These are phyloP conservation scores for Aphidius ervi DNA, from an alignment of 1,140 invertebrate genomes.

Conservation along the genomic window DNA sequence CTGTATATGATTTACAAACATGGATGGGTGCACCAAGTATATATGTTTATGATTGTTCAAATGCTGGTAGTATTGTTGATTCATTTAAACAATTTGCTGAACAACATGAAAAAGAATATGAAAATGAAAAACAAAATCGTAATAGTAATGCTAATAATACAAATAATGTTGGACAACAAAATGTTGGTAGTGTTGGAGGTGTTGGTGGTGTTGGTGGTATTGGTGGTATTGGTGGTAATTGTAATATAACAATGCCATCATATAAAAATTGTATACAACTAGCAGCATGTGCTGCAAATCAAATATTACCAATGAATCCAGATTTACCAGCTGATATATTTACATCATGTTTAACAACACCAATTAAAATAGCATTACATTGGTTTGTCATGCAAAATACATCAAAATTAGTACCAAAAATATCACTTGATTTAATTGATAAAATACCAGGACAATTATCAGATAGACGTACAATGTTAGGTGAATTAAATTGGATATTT, in stretches of 20 bases:
- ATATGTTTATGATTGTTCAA: conserved; percentile 99
- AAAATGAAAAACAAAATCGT: conserved; percentile 53
- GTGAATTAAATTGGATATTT: conserved; percentile 99
- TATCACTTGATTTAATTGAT: conserved; percentile 81
- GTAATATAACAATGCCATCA: conserved; percentile 51
- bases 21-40: conserved; percentile 99
- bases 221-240: conserved; percentile 20
- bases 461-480: conserved; percentile 94
- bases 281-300: conserved; percentile 86
- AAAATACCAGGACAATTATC: conserved; percentile 93
- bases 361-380: conserved; percentile 92
- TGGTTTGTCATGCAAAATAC: conserved; percentile 91
- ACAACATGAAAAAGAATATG: conserved; percentile 85
- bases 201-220: conserved; percentile 28
- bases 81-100: conserved; percentile 88
- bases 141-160: conserved; percentile 34
- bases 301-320: conserved; percentile 95
- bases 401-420: conserved; percentile 73
- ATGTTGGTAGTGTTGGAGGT: conserved; percentile 29
- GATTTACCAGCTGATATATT: conserved; percentile 98
- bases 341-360: conserved; percentile 95
- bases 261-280: conserved; percentile 94
- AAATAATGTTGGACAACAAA: too few species aligned
- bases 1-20: conserved; percentile 95
- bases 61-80: conserved; percentile 94